Base-by-base conservation (phyloP, 2,888 invertebrate species). In the Hypomecis atomaria region DNA sequence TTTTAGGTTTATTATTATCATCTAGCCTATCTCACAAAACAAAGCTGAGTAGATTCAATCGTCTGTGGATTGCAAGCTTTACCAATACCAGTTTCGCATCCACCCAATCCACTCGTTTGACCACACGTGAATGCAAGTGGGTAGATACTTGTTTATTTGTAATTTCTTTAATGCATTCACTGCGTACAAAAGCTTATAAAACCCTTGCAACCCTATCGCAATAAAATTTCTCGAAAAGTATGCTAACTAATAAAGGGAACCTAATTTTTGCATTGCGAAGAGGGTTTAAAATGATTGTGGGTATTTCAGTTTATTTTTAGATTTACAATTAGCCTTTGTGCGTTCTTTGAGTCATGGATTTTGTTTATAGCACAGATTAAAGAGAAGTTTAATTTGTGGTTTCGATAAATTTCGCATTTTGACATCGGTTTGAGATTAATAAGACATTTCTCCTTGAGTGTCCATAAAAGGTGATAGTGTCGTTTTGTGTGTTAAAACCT, bases 91-190 rank as follows among this genome's bases (percentile, higher is more conserved):
- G 62, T 66, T 64, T 65, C 65, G 64, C 63, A 48, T 62, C 58
- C 58, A 50, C 71, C 70, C 64, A 63, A 72, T 34, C 52, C 43
- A 47, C 9, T 56, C 72, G 75, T 63, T 33, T 69, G 83, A 76
- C 83, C 83, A 82, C 84, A 85, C 85, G 77, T 78, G 79, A 76
- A 74, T 61, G 67, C 50, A 68, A 61, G 85, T 85, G 82, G 83
- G 85, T 77, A 82, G 73, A 62, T 64, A 43, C 73, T 74, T 80
- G 81, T 83, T 83, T 84, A 80, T 81, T 76, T 75, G 74, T 66
- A 69, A 72, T 74, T 70, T 72, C 71, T 77, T 72, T 69, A 68
- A 72, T 72, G 71, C 70, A 72, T 62, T 65, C 70, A 65, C 37
- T 36, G 9, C 57, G 10, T 11, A 23, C 23, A 40, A 7, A 53